A percentile compares a stretch with the other conserved stretches of the same genome.
Evolutionary conservation across 2,888 invertebrate species (phyloP).

Genomic region (Microdon myrmicae): DNA sequence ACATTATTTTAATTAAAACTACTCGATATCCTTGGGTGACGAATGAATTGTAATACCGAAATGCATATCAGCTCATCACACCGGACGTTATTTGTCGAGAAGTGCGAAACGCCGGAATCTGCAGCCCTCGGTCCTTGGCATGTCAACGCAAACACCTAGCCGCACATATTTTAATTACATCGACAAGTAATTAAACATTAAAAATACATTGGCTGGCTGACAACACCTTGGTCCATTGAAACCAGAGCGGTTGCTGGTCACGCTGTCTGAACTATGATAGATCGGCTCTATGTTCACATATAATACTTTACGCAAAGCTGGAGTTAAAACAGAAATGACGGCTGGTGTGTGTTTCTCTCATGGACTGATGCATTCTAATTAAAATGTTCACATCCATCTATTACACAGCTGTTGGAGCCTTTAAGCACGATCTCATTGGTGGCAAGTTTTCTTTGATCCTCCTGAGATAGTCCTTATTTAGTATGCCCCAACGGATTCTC

Average conservation of each 20-base stretch:
- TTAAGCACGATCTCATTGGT: slow-evolving; percentile 2
- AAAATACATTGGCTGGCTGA: slow-evolving; percentile 48
- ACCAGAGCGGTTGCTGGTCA: slow-evolving; percentile 8
- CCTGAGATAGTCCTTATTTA: slow-evolving; percentile 11
- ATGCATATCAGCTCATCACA: slow-evolving; percentile 27
- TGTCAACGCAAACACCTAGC: background rate
- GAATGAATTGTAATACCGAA: slow-evolving; percentile 36
- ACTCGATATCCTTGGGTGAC: slow-evolving; percentile 45
- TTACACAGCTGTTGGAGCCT: slow-evolving; percentile 5
- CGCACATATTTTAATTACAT: slow-evolving; percentile 48
- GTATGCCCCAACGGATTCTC: slow-evolving; percentile 16
- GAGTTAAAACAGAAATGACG: no score
- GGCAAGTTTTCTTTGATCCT: slow-evolving; percentile 5
- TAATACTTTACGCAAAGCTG: no score
- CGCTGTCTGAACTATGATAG: slow-evolving; percentile 29
- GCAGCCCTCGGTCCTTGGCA: slow-evolving; percentile 1
- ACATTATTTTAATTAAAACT: slow-evolving; percentile 51
- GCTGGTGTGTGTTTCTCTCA: no score
- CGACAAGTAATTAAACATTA: slow-evolving; percentile 52
- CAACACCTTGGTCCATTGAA: slow-evolving; percentile 39
- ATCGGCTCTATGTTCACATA: slow-evolving; percentile 30
- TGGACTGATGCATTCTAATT: slow-evolving; percentile 33
- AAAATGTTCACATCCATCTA: slow-evolving; percentile 24
- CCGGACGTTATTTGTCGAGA: slow-evolving; percentile 36
- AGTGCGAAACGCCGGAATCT: slow-evolving; percentile 16